These are phyloP conservation scores for Morone chrysops DNA, from an alignment of 2,113 vertebrate genomes.

Conservation along the genomic window DNA sequence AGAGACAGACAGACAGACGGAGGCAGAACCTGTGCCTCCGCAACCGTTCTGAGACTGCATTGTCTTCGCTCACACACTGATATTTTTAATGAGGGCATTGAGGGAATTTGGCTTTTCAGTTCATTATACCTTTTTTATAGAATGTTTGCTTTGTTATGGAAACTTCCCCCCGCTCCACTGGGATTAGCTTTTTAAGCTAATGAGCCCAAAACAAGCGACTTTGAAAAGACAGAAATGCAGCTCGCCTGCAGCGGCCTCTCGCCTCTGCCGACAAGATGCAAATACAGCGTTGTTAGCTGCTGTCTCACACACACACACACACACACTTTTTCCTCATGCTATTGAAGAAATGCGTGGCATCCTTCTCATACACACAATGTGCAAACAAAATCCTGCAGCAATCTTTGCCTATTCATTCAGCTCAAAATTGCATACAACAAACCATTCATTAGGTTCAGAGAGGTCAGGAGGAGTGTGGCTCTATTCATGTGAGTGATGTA, in stretches of 20 bases:
- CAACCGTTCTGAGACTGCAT: constrained; percentile 4
- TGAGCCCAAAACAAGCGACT: constrained; percentile 64
- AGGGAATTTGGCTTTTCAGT: constrained; percentile 40
- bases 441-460: background rate
- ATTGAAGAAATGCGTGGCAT: background rate
- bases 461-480: constrained; percentile 33
- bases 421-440: background rate
- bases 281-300: constrained; percentile 1
- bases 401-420: background rate
- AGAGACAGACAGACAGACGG: background rate
- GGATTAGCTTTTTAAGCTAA: constrained; percentile 65
- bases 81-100: constrained; percentile 56
- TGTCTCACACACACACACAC: background rate
- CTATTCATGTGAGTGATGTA: constrained; percentile 15
- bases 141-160: constrained; percentile 62
- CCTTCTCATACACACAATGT: background rate
- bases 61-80: constrained; percentile 26
- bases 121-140: constrained; percentile 46
- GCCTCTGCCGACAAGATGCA: constrained; percentile 8
- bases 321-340: background rate
- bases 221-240: constrained; percentile 27
- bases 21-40: background rate
- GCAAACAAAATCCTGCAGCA: background rate
- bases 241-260: background rate
- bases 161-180: constrained; percentile 38